phyloP scores from a whole-genome alignment of 2,888 invertebrate genomes.

The Acanthosepion lycidas region DNA sequence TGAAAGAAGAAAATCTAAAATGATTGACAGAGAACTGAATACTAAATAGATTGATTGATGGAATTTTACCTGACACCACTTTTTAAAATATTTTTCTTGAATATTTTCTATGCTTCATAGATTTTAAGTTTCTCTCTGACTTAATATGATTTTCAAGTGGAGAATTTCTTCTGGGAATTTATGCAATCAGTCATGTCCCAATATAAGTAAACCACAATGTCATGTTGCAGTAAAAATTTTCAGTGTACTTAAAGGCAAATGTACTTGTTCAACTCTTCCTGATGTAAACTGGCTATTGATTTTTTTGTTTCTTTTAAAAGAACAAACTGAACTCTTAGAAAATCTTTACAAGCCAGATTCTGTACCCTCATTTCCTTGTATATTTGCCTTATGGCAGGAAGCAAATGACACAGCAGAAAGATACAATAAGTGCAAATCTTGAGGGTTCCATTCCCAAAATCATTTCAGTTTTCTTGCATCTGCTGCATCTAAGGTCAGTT shows the following conservation, averaged over 20 bases:
- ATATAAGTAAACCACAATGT: not conserved
- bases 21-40: not conserved
- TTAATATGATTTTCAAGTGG: not conserved
- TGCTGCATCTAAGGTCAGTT: not conserved
- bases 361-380: not conserved
- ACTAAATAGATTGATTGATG: too few species aligned
- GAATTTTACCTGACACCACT: not conserved
- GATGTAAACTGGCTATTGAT: not conserved
- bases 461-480: not conserved
- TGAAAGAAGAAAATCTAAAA: not conserved
- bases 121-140: not conserved
- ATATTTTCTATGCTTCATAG: not conserved
- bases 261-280: not conserved
- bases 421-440: not conserved
- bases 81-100: not conserved
- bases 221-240: not conserved
- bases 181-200: not conserved
- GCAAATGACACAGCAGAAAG: not conserved
- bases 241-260: not conserved
- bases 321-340: not conserved
- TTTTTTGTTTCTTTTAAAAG: not conserved
- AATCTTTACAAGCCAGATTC: not conserved
- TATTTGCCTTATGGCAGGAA: not conserved
- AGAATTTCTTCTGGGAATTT: slow-evolving; percentile 4
- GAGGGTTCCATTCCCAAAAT: not conserved